phyloP scores from a whole-genome alignment of 2,797 vertebrate genomes.

The Cichlasoma orientale region DNA sequence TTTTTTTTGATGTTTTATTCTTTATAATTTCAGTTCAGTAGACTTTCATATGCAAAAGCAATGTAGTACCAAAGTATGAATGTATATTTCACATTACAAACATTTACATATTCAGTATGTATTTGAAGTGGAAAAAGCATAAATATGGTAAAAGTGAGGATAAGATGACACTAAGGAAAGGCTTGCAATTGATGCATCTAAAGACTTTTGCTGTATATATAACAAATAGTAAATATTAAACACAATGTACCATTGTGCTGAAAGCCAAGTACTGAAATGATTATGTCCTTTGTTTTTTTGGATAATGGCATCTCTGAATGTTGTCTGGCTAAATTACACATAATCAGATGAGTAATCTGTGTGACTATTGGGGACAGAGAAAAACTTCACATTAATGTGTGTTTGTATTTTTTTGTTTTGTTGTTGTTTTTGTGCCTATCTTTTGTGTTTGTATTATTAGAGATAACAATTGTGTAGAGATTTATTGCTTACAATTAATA shows the following conservation, averaged over 20 bases:
- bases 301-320: not conserved
- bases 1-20: not conserved
- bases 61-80: not conserved
- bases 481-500: not conserved
- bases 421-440: not conserved
- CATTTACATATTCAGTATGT: not conserved
- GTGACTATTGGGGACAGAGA: constrained; percentile 3
- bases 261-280: not conserved
- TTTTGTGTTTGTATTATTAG: too few relatives aligned
- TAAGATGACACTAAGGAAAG: not conserved
- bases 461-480: not conserved
- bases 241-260: not conserved
- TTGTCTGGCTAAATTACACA: not conserved
- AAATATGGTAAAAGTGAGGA: not conserved
- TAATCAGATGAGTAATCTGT: constrained; percentile 12
- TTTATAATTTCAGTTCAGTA: not conserved
- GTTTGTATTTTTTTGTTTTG: not conserved
- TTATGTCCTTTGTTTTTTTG: not conserved
- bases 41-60: not conserved
- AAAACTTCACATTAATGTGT: not conserved
- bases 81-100: not conserved
- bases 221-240: not conserved
- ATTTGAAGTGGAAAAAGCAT: fast-evolving
- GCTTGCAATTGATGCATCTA: not conserved
- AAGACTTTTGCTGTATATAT: not conserved